Conservation (phyloP, 2,113 vertebrate genomes). For the Ceyx margarethae region DNA sequence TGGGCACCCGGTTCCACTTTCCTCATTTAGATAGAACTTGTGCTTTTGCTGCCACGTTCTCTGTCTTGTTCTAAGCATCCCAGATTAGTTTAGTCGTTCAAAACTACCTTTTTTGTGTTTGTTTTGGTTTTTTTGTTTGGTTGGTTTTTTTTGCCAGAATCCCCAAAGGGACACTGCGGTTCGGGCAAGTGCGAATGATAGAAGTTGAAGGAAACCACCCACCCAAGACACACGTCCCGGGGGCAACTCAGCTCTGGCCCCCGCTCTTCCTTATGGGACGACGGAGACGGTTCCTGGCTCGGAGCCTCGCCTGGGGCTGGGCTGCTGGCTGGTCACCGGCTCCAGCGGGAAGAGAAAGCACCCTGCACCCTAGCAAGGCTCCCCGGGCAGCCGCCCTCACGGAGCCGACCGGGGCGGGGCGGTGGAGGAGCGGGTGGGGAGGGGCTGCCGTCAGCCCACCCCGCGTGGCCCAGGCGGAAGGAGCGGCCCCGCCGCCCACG, state of each 20-base stretch:
- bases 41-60: background rate
- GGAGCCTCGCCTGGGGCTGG: accelerated
- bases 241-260: accelerated
- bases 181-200: background rate
- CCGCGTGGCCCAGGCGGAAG: constrained; percentile 20
- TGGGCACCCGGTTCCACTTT: too few relatives aligned
- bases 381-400: background rate
- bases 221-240: accelerated
- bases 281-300: too few relatives aligned
- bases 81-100: background rate
- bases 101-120: background rate
- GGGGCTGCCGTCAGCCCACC: background rate
- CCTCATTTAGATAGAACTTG: background rate
- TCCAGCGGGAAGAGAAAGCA: background rate
- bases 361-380: accelerated
- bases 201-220: background rate
- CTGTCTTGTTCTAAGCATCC: background rate
- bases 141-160: background rate
- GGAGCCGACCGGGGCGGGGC: background rate
- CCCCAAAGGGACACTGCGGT: background rate
- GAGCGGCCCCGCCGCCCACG: background rate
- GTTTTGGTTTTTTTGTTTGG: background rate
- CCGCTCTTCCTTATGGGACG: background rate
- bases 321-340: too few relatives aligned
- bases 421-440: background rate